Percentiles rank a stretch among this genome's conserved stretches.
Conservation (phyloP, 2,797 vertebrate species). For the Mycteria americana region DNA sequence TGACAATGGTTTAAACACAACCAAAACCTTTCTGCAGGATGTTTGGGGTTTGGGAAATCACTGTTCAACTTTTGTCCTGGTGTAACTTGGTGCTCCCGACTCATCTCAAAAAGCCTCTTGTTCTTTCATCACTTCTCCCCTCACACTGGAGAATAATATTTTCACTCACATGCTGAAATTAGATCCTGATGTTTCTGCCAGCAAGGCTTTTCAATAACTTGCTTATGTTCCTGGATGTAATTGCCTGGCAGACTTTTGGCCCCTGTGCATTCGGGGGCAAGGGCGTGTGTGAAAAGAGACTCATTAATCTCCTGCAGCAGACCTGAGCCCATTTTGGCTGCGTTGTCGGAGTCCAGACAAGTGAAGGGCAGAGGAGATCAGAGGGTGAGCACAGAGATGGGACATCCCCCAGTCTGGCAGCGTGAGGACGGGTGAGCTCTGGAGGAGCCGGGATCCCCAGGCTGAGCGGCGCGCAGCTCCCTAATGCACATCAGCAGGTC, state of each 20-base stretch:
- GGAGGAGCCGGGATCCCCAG: not conserved
- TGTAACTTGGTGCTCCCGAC: conserved; percentile 1
- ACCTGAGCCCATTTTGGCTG: rapidly evolving
- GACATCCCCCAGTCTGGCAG: rapidly evolving
- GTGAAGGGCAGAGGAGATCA: not conserved
- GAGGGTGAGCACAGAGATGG: rapidly evolving
- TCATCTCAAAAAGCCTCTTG: conserved; percentile 66
- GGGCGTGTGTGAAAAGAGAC: not conserved
- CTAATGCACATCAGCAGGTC: rapidly evolving
- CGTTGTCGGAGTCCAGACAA: rapidly evolving
- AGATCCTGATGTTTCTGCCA: conserved; percentile 20
- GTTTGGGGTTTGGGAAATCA: not conserved
- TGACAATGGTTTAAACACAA: not conserved
- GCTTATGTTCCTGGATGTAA: conserved; percentile 31
- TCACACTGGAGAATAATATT: conserved; percentile 38
- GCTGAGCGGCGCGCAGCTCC: rapidly evolving
- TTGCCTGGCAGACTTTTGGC: not conserved
- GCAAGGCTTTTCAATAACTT: conserved; percentile 72
- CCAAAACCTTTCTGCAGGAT: not conserved
- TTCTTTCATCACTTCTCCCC: conserved; percentile 78
- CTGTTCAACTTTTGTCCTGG: conserved; percentile 10
- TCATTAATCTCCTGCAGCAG: not conserved
- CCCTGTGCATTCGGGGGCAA: not conserved
- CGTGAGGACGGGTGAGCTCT: rapidly evolving
- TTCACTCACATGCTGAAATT: not conserved